A percentile compares a stretch with the other conserved stretches of the same genome.
Evolutionary conservation across 2,888 invertebrate species (phyloP).

Genomic region (Eudiplozoon nipponicum): DNA sequence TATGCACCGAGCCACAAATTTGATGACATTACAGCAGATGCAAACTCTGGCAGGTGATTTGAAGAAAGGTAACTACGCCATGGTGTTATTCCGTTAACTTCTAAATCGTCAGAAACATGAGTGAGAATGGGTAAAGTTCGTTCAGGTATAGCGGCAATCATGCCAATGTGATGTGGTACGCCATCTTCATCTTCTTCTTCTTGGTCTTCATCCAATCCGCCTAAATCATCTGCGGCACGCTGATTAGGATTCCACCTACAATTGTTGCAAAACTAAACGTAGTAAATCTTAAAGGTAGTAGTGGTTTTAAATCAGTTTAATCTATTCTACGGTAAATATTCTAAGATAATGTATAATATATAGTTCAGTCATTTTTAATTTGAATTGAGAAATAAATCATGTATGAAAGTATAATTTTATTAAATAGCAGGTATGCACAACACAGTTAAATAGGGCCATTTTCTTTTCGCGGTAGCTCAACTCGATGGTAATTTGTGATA

Average conservation of each 20-base stretch:
- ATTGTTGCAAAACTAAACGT: no score
- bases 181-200: slow-evolving; percentile 25
- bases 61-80: slow-evolving; percentile 37
- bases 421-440: no score
- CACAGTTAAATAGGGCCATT: no score
- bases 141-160: slow-evolving; percentile 28
- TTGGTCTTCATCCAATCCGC: slow-evolving; percentile 33
- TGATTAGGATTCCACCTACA: slow-evolving; percentile 18
- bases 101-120: slow-evolving; percentile 35
- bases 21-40: slow-evolving; percentile 36
- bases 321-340: no score
- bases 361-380: no score
- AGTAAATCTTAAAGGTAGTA: slow-evolving; percentile 2
- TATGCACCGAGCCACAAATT: slow-evolving; percentile 50
- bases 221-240: slow-evolving; percentile 19
- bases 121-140: slow-evolving; percentile 36
- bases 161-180: no score
- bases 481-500: no score
- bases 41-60: slow-evolving; percentile 33
- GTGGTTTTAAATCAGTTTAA: no score
- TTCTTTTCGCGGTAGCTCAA: no score
- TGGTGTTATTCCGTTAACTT: slow-evolving; percentile 32
- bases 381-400: no score
- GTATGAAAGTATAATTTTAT: no score
- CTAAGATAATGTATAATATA: no score